Evolutionary conservation across 2,888 invertebrate species (phyloP).

Genomic region (Drosophila setosimentum): DNA sequence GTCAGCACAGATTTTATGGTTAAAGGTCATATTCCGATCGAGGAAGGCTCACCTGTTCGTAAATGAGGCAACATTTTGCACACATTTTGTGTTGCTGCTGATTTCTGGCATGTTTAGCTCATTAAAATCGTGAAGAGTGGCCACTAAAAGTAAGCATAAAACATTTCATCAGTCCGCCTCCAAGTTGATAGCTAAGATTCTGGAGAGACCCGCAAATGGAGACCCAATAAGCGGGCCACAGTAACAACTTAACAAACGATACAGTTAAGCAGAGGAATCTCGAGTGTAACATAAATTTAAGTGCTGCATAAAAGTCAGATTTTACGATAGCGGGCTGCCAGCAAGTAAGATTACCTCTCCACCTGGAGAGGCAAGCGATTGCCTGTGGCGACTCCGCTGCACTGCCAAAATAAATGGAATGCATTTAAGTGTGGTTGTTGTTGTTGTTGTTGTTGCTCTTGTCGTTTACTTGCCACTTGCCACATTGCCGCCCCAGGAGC

Average conservation of each 20-base stretch:
- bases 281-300: constrained; percentile 78
- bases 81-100: constrained; percentile 46
- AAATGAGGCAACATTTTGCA: constrained; percentile 33
- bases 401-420: constrained; percentile 66
- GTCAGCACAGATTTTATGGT: constrained; percentile 17
- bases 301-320: constrained; percentile 73
- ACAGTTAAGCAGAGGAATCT: constrained; percentile 67
- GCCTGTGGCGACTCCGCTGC: constrained; percentile 27
- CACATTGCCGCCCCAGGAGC: constrained; percentile 37
- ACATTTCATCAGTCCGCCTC: constrained; percentile 53
- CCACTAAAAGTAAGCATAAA: constrained; percentile 64
- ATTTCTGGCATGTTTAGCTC: constrained; percentile 40
- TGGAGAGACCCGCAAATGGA: constrained; percentile 16
- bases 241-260: constrained; percentile 37
- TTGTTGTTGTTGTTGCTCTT: not conserved
- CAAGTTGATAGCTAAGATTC: constrained; percentile 6
- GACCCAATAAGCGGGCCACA: constrained; percentile 52
- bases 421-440: constrained; percentile 50
- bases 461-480: constrained; percentile 13
- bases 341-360: not conserved
- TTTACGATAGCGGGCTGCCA: constrained; percentile 56
- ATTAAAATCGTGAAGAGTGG: constrained; percentile 52
- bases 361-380: not conserved
- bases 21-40: constrained; percentile 4
- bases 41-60: not conserved